Conservation (phyloP, 2,888 invertebrate species). For the Lochmaea crataegi region DNA sequence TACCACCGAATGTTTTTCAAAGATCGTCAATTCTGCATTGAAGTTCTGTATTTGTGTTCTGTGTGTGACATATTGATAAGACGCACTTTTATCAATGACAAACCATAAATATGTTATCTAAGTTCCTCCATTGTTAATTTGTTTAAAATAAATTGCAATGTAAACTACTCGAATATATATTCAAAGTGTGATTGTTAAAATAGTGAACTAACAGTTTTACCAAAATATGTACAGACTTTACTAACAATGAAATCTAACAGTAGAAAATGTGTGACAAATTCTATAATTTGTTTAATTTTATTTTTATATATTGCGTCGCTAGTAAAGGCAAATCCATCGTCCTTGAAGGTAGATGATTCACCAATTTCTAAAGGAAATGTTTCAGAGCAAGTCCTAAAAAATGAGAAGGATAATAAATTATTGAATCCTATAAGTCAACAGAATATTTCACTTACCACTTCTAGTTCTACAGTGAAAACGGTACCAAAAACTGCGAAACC, state of each 20-base stretch:
- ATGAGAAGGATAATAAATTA: conserved; percentile 8
- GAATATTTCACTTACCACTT: conserved; percentile 12
- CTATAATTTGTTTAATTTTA: conserved; percentile 49
- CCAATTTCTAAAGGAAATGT: conserved; percentile 13
- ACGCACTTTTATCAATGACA: neutral
- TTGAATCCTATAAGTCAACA: neutral
- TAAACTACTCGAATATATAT: conserved; percentile 3
- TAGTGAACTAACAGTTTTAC: conserved; percentile 7
- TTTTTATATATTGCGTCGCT: conserved; percentile 54
- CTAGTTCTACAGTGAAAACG: neutral
- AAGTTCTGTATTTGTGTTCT: neutral
- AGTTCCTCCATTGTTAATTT: conserved; percentile 5
- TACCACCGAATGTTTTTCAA: too few species aligned
- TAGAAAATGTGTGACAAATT: conserved; percentile 33
- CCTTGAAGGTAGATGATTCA: conserved; percentile 21
- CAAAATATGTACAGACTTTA: conserved; percentile 20
- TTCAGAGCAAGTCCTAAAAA: neutral
- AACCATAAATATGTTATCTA: neutral
- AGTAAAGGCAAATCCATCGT: conserved; percentile 41
- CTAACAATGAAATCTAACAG: conserved; percentile 37
- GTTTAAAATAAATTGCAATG: conserved; percentile 3
- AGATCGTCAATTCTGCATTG: neutral
- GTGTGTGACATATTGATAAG: neutral
- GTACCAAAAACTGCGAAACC: conserved; percentile 16
- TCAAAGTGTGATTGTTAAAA: neutral